Evolutionary conservation across 2,797 vertebrate species (phyloP).

Genomic region (Capromys pilorides): DNA sequence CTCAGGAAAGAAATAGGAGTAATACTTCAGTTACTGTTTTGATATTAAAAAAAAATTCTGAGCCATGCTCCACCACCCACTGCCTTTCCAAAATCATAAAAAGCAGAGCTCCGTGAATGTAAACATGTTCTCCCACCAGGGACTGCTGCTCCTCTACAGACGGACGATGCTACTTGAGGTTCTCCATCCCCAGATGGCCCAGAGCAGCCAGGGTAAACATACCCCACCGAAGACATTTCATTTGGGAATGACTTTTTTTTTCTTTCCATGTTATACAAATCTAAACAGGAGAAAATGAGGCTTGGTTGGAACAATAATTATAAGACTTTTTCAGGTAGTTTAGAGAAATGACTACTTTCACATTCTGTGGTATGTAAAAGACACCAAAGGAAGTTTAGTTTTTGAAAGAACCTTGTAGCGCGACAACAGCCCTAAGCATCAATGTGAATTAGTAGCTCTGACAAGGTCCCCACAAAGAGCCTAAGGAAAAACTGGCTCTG

Average conservation of each 20-base stretch:
- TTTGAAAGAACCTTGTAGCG: slow-evolving; percentile 27
- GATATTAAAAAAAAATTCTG: slow-evolving; percentile 47
- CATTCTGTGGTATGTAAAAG: slow-evolving; percentile 6
- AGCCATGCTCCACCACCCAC: background rate
- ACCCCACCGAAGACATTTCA: slow-evolving; percentile 66
- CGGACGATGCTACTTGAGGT: slow-evolving; percentile 22
- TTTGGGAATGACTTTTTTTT: slow-evolving; percentile 60
- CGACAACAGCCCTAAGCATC: background rate
- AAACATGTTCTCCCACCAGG: slow-evolving; percentile 58
- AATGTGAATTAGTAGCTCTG: slow-evolving; percentile 13
- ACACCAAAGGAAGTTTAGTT: background rate
- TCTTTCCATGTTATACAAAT: slow-evolving; percentile 72
- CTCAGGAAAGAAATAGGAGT: slow-evolving; percentile 66
- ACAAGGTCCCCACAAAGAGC: background rate
- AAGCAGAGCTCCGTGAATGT: slow-evolving; percentile 54
- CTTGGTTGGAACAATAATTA: slow-evolving; percentile 67
- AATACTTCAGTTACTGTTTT: slow-evolving; percentile 66
- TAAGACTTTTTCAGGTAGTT: slow-evolving; percentile 64
- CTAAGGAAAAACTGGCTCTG: background rate
- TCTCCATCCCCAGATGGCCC: background rate
- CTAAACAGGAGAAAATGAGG: slow-evolving; percentile 71
- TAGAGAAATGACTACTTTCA: slow-evolving; percentile 68
- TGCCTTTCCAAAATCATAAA: slow-evolving; percentile 44
- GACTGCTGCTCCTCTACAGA: background rate
- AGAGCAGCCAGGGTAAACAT: slow-evolving; percentile 63